Conservation (phyloP, 2,888 invertebrate species). For the Philaethria dido region DNA sequence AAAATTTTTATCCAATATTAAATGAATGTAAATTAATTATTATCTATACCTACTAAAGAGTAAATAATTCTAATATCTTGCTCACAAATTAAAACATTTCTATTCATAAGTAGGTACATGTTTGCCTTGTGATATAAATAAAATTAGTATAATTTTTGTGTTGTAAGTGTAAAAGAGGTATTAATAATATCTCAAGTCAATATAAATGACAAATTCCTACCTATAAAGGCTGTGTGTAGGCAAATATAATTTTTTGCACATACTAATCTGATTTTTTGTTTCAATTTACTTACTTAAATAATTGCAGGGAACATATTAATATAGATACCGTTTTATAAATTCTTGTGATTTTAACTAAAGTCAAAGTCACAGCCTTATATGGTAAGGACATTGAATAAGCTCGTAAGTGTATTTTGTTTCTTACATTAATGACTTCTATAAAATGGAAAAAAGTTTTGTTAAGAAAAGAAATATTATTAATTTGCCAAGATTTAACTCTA, state of each 20-base stretch:
- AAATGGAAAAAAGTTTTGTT: too few species aligned
- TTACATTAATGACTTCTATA: background rate
- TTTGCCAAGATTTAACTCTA: too few species aligned
- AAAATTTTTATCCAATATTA: too few species aligned
- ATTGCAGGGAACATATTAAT: background rate
- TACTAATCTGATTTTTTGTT: too few species aligned
- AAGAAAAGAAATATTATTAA: background rate
- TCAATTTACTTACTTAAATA: background rate
- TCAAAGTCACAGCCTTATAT: constrained; percentile 7
- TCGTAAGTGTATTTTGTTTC: background rate
- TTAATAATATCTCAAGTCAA: background rate
- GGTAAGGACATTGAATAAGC: constrained; percentile 9
- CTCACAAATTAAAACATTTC: too few species aligned
- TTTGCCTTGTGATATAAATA: background rate
- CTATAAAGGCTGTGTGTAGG: background rate
- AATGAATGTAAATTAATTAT: too few species aligned
- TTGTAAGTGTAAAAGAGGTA: background rate
- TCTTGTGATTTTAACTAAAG: constrained; percentile 5
- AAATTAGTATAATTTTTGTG: background rate
- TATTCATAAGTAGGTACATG: too few species aligned
- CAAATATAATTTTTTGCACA: background rate
- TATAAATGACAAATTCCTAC: background rate
- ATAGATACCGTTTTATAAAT: background rate
- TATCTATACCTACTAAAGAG: background rate
- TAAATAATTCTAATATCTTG: background rate